Conservation (phyloP, 2,888 invertebrate genomes). For the Prosapia bicincta region DNA sequence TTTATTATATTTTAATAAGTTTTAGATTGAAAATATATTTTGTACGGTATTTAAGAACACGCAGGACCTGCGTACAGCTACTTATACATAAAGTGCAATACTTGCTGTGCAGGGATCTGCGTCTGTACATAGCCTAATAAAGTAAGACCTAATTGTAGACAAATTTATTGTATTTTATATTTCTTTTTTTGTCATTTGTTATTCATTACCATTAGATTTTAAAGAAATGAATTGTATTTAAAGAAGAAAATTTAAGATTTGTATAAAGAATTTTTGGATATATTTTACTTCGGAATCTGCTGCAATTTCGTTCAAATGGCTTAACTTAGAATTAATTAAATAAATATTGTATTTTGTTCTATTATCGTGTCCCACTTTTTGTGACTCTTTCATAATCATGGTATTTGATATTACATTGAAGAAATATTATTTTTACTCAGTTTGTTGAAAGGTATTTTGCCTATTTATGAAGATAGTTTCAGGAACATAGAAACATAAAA, state of each 20-base stretch:
- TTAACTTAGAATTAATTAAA: not conserved
- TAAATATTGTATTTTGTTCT: not conserved
- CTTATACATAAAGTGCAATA: not conserved
- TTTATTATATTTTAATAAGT: conserved; percentile 1
- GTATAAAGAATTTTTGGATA: not conserved
- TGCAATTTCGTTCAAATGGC: not conserved
- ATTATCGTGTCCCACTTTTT: not conserved
- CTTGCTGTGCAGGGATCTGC: not conserved
- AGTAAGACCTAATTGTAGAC: not conserved
- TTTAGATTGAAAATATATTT: not conserved
- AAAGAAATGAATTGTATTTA: not conserved
- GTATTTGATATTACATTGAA: too few relatives aligned
- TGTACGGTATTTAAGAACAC: not conserved
- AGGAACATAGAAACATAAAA: too few relatives aligned
- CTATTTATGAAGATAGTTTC: too few relatives aligned
- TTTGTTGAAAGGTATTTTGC: too few relatives aligned
- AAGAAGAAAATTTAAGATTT: not conserved
- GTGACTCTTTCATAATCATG: not conserved
- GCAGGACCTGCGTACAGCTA: not conserved
- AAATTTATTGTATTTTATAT: not conserved
- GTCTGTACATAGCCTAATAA: not conserved
- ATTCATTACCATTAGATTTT: not conserved
- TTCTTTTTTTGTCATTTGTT: not conserved
- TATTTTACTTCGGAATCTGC: not conserved
- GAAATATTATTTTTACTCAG: too few relatives aligned